Base-by-base conservation (phyloP, 1,140 invertebrate species). In the Cydia fagiglandana region DNA sequence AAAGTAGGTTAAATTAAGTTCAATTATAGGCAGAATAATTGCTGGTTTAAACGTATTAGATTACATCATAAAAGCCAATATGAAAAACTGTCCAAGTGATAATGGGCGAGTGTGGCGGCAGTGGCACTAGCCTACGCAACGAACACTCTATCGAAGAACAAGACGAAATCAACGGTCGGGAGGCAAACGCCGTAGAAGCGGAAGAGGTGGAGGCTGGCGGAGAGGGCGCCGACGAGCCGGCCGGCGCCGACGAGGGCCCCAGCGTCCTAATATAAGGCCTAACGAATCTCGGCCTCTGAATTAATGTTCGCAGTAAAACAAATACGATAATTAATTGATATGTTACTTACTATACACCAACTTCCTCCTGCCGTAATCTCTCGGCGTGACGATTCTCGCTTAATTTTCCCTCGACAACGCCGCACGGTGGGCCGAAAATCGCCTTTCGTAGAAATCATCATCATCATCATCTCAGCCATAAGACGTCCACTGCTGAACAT, bases 91-190 rank as follows among this genome's bases (percentile, higher is more conserved):
- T 41, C 38, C 38, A 41, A 10, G 38, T 41, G 9, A 41, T 38
- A 38, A 34, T 28, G 77, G 96, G 96, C 41, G 94, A 94, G 82
- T 91, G 91, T 30, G 90, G 89, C 38, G 91, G 90, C 5, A 88
- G 89, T 28, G 91, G 90, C 4, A 88, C 93, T 2, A 88, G 88
- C 34, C 79, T 89, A 0, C 81, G 86, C 12, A 90, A 90, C 78
- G 90, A 90, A 41, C 88, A 91, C 77, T 83, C 90, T 9, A 87
- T 89, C 9, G 87, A 90, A 61, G 89, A 90, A 64, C 88, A 85
- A 20, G 88, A 92, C 56, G 90, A 91, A 24, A 61, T 2, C 17
- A 56, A 56, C 20, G 56, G 56, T 61, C 56, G 56, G 56, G 73
- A 84, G 50, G 20, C 20, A 24, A n/a, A 61, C 9, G 56, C 56